phyloP scores from a whole-genome alignment of 2,888 invertebrate genomes.

The Orthosia cruda region DNA sequence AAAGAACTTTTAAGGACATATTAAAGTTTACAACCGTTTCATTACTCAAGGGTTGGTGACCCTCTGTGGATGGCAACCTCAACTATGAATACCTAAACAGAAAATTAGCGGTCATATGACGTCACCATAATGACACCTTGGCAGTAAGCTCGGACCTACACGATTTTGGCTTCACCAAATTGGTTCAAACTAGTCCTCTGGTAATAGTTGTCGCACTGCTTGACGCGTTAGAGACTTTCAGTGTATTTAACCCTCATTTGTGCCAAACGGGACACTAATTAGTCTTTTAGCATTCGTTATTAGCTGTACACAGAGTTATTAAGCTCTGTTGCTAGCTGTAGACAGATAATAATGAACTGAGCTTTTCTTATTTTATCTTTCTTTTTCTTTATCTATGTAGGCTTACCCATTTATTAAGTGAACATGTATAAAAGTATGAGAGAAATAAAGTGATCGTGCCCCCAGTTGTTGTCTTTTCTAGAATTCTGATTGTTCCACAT shows the following conservation, averaged over 20 bases:
- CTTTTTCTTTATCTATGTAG: no score
- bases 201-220: conserved; percentile 9
- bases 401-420: not conserved
- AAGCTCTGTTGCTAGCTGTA: not conserved
- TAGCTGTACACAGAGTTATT: not conserved
- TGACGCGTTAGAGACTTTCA: conserved; percentile 12
- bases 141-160: conserved; percentile 9
- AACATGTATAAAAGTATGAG: not conserved
- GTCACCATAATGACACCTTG: conserved; percentile 3
- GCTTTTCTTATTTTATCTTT: not conserved
- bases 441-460: not conserved
- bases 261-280: conserved; percentile 4
- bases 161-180: conserved; percentile 22
- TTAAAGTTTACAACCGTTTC: conserved; percentile 1
- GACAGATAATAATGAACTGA: not conserved
- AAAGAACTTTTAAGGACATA: not conserved
- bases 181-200: conserved; percentile 30
- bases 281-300: not conserved
- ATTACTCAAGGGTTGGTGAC: conserved; percentile 4
- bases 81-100: conserved; percentile 3
- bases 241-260: conserved; percentile 24
- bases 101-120: not conserved
- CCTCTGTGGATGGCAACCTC: not conserved
- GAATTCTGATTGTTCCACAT: not conserved
- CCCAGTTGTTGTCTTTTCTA: not conserved